These are phyloP conservation scores for Sebastes minor DNA, from an alignment of 2,797 vertebrate species.

Conservation along the genomic window DNA sequence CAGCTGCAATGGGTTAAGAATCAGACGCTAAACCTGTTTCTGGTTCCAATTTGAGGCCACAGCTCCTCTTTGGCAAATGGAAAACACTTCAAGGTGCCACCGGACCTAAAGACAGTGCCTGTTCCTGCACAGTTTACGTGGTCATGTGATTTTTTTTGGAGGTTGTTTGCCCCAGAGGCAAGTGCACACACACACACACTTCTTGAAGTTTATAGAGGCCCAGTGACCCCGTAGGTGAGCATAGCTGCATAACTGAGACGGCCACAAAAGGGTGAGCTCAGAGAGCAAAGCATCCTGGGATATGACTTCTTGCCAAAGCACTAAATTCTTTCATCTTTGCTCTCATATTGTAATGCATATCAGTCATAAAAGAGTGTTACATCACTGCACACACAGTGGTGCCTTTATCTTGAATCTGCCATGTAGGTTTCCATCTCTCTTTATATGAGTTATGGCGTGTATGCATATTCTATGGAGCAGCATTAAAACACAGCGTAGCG, in stretches of 20 bases:
- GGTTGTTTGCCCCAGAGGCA: conserved; percentile 43
- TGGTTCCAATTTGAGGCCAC: conserved; percentile 73
- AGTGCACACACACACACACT: conserved; percentile 18
- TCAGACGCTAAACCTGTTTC: conserved; percentile 72
- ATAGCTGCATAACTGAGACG: conserved; percentile 49
- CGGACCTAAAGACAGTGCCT: conserved; percentile 44
- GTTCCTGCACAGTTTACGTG: conserved; percentile 51
- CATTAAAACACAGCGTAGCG: conserved; percentile 53
- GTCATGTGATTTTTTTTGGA: conserved; percentile 56
- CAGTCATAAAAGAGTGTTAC: conserved; percentile 61
- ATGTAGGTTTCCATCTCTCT: conserved; percentile 42
- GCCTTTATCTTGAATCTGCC: conserved; percentile 54
- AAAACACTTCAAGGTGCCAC: conserved; percentile 78
- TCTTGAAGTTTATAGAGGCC: conserved; percentile 59
- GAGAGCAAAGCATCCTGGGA: conserved; percentile 64
- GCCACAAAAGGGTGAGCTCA: conserved; percentile 56
- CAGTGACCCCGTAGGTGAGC: conserved; percentile 63
- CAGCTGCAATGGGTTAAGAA: conserved; percentile 77
- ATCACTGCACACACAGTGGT: conserved; percentile 56
- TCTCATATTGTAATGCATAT: conserved; percentile 63
- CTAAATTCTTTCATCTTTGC: conserved; percentile 64
- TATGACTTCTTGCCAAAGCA: conserved; percentile 52
- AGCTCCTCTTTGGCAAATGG: conserved; percentile 69
- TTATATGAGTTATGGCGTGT: conserved; percentile 51
- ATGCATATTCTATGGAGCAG: conserved; percentile 57